Percentiles rank a stretch among this genome's conserved stretches.
Conservation (phyloP, 1,140 invertebrate genomes). For the Listronotus oregonensis region DNA sequence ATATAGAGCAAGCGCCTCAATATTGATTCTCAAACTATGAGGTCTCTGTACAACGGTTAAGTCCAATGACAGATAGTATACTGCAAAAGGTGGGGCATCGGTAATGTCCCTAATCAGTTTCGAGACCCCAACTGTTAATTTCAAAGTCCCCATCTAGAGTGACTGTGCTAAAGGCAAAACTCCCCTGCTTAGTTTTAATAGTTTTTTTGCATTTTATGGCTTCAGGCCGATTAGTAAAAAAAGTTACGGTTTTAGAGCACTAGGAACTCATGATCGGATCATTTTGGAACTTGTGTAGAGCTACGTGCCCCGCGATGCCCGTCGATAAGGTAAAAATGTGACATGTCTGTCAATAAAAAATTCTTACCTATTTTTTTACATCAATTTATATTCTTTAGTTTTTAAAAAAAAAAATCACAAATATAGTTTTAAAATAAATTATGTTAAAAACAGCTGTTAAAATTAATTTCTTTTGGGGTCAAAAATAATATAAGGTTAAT, state of each 20-base stretch:
- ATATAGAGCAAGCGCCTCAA: slow-evolving; percentile 41
- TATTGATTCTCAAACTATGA: slow-evolving; percentile 38
- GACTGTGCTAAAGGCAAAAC: slow-evolving; percentile 5
- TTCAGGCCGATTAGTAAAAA: slow-evolving; percentile 18
- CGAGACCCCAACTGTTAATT: slow-evolving; percentile 24
- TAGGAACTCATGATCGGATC: slow-evolving; percentile 78
- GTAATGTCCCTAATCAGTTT: slow-evolving; percentile 25
- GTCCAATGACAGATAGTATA: slow-evolving; percentile 34
- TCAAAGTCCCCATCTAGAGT: slow-evolving; percentile 15
- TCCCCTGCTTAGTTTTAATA: slow-evolving; percentile 1
- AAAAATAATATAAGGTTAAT: too few relatives aligned
- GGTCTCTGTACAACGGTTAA: slow-evolving; percentile 28
- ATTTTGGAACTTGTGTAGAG: slow-evolving; percentile 92
- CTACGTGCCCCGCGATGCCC: slow-evolving; percentile 86
- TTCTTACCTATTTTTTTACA: slow-evolving; percentile 22
- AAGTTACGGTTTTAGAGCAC: slow-evolving; percentile 18
- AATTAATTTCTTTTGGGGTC: too few relatives aligned
- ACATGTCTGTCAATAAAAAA: background rate
- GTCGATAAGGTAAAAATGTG: slow-evolving; percentile 80
- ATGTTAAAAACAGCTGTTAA: too few relatives aligned
- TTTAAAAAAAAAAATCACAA: too few relatives aligned
- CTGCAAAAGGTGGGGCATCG: slow-evolving; percentile 36
- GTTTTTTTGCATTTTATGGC: slow-evolving; percentile 28
- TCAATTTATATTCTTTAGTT: slow-evolving; percentile 2
- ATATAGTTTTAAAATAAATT: too few relatives aligned